Base-by-base conservation (phyloP, 2,888 invertebrate genomes). In the Ganaspis brasiliensis region DNA sequence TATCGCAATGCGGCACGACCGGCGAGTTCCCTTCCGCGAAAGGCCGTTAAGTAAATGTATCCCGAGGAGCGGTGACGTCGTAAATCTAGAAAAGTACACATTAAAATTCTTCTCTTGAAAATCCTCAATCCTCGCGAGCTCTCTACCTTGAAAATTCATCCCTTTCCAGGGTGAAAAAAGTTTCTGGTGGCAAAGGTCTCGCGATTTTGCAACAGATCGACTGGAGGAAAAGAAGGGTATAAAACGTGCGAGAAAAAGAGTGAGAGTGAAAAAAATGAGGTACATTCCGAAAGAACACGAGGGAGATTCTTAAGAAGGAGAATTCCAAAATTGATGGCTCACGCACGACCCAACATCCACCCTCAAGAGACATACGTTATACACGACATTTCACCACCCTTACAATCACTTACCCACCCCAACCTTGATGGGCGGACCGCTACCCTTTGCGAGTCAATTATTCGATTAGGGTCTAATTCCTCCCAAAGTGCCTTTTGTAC, bases 251-350 rank as follows among this genome's bases (percentile, higher is more conserved):
- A 24, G 59, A 45, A 73, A 73, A 37, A 59, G 67, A 45, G 49
- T 52, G 73, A 14, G 21, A 16, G 49, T 37, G 24, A 49, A 57
- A 35, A 79, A 63, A 73, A 73, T 61, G 61, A 78, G 74, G 73
- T 45, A 67, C 67, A 67, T 67, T 67, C 67, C 45, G 45, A 24
- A 45, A 45, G 40, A 67, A 67, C 67, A 67, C 26, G 67, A 67
- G 45, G 16, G 81, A 78, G 81, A 79, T 79, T 82, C 81, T 82
- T 83, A 81, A 84, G 81, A 81, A 81, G 79, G 77, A 75, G 80
- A 81, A 84, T 84, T 82, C 82, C 80, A 76, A 78, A 82, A 85
- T 84, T 75, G 83, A 86, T 85, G 84, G 80, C 83, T 87, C 81
- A 84, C 84, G 85, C 85, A 86, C 85, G 84, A 83, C 80, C 80